Conservation (phyloP, 2,888 invertebrate genomes). For the Rhorus exstirpatorius region DNA sequence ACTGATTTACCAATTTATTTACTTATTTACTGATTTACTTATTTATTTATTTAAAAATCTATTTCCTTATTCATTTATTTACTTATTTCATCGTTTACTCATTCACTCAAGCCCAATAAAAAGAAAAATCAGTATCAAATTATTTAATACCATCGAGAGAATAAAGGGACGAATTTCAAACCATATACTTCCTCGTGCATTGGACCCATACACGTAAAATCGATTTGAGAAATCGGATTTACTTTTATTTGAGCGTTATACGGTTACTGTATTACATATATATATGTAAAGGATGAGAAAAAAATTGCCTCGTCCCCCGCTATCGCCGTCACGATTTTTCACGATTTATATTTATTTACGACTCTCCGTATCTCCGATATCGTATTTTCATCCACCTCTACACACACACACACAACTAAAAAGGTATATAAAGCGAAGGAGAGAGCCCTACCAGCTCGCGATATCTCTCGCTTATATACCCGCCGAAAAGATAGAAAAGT, state of each 20-base stretch:
- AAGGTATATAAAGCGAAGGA: neutral
- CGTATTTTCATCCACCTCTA: slow-evolving; percentile 10
- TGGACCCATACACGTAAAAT: slow-evolving; percentile 17
- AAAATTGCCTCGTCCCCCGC: neutral
- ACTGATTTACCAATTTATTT: too few relatives aligned
- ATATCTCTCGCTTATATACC: slow-evolving; percentile 36
- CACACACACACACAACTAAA: neutral
- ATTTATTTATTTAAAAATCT: too few relatives aligned
- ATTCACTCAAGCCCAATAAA: neutral
- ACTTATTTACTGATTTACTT: too few relatives aligned
- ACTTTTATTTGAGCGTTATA: slow-evolving; percentile 36
- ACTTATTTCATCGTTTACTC: neutral
- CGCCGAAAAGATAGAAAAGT: slow-evolving; percentile 9
- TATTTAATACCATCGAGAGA: neutral
- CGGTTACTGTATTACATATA: neutral
- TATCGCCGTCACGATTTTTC: slow-evolving; percentile 25
- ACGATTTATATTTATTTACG: slow-evolving; percentile 47
- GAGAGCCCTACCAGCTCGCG: slow-evolving; percentile 6
- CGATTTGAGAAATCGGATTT: slow-evolving; percentile 35
- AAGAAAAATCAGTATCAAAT: slow-evolving; percentile 1
- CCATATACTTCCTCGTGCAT: slow-evolving; percentile 5
- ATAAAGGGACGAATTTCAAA: slow-evolving; percentile 15
- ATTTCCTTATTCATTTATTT: too few relatives aligned
- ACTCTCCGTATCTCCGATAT: slow-evolving; percentile 27
- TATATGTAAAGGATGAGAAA: neutral